Evolutionary conservation across 2,797 vertebrate genomes (phyloP), one percentile per base, ranked within the genome.

Genomic region (Anniella stebbinsi): DNA sequence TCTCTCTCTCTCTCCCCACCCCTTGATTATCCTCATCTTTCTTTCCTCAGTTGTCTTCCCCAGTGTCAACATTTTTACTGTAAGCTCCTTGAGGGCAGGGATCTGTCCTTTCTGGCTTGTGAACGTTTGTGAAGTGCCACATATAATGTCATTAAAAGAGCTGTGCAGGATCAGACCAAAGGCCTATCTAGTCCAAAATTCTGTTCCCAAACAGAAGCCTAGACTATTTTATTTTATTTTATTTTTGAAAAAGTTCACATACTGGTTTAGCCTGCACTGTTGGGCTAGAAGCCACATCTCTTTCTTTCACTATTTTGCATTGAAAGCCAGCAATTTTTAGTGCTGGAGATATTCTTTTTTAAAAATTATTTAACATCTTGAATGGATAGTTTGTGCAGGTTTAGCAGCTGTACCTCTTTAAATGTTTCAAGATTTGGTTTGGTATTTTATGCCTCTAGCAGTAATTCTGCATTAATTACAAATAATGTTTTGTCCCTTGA

Each of bases 321-420:
- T 82, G 91, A 93, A 94, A 92, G 89, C 83, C 84, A 87, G 91
- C 89, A 0, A 15, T n/a, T 86, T 85, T 85, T 88, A n/a, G 77
- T 91, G 87, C 78, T 82, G 83, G 66, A 1, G 84, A 0, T 57
- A 66, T 87, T 90, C 91, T 92, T 94, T 94, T 95, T 89, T 15
- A 51, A 51, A 92, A 92, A 92, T 89, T 76, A 91, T 94, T 87
- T 94, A 92, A 92, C 84, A 91, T 90, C 82, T 82, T 92, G 90
- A 78, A 89, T 2, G 0, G 89, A 45, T 92, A 86, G 87, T 84
- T 89, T 54, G 91, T 89, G 70, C 80, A 84, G 69, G 41, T 92
- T 93, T 92, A 93, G 94, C 95, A 94, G 95, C 92, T 95, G 93
- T 89, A 90, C 83, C 93, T 93, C 88, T 95, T 95, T 91, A 94